Base-by-base conservation (phyloP, 1,140 invertebrate genomes). In the Aphaenogaster floridana region DNA sequence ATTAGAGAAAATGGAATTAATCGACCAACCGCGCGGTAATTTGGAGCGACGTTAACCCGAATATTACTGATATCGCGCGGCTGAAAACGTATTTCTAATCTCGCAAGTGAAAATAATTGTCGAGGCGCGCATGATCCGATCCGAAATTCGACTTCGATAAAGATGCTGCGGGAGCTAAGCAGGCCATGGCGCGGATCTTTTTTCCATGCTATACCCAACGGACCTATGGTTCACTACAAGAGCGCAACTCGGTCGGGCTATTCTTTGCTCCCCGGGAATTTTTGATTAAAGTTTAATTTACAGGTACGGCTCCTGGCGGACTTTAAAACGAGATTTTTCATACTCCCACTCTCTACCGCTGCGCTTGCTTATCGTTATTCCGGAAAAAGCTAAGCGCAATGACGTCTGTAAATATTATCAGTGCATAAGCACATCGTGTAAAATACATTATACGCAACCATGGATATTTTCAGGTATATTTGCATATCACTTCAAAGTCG, bases 201-300 rank as follows among this genome's bases (percentile, higher is more conserved):
- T 76, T 84, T 74, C 11, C 42, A 54, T n/a, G 61, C 42, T 45
- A 21, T 42, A 74, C 79, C 68, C 72, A 74, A 61, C 21, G 89
- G 59, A 84, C 50, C 72, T 72, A 74, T 63, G 89, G 88, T 66
- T 90, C 86, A 90, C 89, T 86, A 59, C 88, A 66, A 45, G 34
- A 89, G 57, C 80, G 64, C 54, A 89, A 87, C 88, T 54, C 45
- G 88, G 68, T 68, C 48, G 59, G 52, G 74, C 34, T 59, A 66
- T 57, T 80, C 88, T 83, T 89, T 57, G 39, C 78, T 83, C 52
- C 42, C 39, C 83, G 86, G 76, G 69, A 90, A 90, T 90, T 90
- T 90, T 90, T 90, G 89, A 90, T 90, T 90, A 90, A 90, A 90
- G 80, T 90, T 90, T 90, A 90, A 90, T 90, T 90, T 90, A 90